These are phyloP conservation scores for Iphiclides podalirius DNA, from an alignment of 2,888 invertebrate species.

Conservation along the genomic window DNA sequence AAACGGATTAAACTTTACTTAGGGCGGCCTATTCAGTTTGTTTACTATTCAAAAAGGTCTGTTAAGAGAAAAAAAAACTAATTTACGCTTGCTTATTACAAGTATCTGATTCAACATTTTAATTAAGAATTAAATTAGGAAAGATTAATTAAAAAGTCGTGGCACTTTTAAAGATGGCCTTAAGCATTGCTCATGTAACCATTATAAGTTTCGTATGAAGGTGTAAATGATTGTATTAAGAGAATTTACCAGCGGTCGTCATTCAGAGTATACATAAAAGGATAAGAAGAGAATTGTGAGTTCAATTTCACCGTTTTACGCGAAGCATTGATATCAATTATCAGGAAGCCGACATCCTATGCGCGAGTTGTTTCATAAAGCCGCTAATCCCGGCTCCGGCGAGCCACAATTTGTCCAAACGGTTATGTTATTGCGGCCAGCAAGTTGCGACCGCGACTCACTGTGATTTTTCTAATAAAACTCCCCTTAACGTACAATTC, in stretches of 20 bases:
- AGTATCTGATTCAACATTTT: conserved; percentile 55
- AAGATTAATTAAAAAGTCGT: conserved; percentile 28
- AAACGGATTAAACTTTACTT: conserved; percentile 81
- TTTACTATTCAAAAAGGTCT: conserved; percentile 76
- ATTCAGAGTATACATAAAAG: no score
- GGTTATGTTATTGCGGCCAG: conserved; percentile 77
- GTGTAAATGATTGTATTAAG: no score
- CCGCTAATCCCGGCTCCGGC: conserved; percentile 69
- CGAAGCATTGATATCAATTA: conserved; percentile 74
- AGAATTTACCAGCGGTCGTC: no score
- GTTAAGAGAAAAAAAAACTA: conserved; percentile 65
- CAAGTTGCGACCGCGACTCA: conserved; percentile 39
- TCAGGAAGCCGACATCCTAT: conserved; percentile 62
- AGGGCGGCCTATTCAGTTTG: conserved; percentile 77
- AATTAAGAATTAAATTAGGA: conserved; percentile 44
- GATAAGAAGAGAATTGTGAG: conserved; percentile 54
- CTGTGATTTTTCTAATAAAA: conserved; percentile 65
- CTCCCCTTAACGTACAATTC: conserved; percentile 40
- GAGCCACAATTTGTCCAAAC: conserved; percentile 76
- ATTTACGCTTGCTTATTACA: conserved; percentile 63
- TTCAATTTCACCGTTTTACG: conserved; percentile 59
- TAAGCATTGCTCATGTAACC: background rate
- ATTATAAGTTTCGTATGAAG: background rate
- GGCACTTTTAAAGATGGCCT: background rate
- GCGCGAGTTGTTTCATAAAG: conserved; percentile 74